phyloP scores from a whole-genome alignment of 1,140 invertebrate genomes.

The Paralvinella palmiformis region DNA sequence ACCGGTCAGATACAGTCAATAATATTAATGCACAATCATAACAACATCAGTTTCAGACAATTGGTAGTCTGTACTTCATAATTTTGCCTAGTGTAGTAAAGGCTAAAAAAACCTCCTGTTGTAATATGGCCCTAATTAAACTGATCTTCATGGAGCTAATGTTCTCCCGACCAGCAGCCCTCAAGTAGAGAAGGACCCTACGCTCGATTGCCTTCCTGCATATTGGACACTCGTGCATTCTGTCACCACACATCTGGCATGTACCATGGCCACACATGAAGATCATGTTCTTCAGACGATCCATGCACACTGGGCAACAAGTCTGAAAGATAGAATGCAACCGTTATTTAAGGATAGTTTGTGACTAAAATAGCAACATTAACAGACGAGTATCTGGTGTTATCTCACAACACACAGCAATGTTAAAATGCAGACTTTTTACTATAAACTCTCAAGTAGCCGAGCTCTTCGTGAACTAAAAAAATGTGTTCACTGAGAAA shows the following conservation, averaged over 20 bases:
- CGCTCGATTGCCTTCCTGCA: slow-evolving; percentile 93
- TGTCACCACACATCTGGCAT: slow-evolving; percentile 96
- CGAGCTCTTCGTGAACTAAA: no score
- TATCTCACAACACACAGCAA: no score
- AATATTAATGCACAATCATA: background rate
- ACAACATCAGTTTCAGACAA: background rate
- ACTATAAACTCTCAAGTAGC: no score
- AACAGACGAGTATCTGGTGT: no score
- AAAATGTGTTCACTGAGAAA: no score
- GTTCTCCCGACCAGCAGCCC: background rate
- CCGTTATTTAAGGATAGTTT: no score
- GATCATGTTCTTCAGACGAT: slow-evolving; percentile 96
- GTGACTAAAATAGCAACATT: no score
- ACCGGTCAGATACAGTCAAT: no score
- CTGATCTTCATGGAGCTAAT: background rate
- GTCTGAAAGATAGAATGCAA: slow-evolving; percentile 65
- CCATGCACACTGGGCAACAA: slow-evolving; percentile 95
- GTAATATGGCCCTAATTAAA: background rate
- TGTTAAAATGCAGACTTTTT: slow-evolving; percentile 2
- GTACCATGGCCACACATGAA: slow-evolving; percentile 96
- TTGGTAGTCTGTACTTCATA: background rate
- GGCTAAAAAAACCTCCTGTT: no score
- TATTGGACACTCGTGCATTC: slow-evolving; percentile 94
- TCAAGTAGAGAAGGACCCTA: slow-evolving; percentile 80
- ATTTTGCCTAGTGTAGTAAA: no score